phyloP scores from a whole-genome alignment of 1,140 invertebrate genomes.

The Cydia pomonella region DNA sequence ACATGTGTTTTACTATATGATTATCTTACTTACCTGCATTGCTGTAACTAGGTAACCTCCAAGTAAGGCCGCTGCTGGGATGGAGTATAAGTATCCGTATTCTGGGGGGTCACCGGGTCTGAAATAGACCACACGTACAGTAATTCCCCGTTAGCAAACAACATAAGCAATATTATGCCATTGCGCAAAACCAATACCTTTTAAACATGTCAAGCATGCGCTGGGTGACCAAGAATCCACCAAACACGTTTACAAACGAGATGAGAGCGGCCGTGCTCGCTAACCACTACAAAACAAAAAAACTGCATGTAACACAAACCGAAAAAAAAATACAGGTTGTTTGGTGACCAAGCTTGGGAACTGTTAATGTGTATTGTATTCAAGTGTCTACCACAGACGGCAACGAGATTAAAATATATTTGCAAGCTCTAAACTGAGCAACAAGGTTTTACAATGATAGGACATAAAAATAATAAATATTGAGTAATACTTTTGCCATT shows the following conservation, averaged over 20 bases:
- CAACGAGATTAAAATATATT: neutral
- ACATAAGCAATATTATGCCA: constrained; percentile 32
- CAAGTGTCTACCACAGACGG: no score
- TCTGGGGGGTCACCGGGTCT: constrained; percentile 91
- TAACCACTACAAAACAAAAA: constrained; percentile 80
- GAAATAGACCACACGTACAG: constrained; percentile 30
- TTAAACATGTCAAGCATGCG: constrained; percentile 97
- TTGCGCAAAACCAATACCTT: constrained; percentile 79
- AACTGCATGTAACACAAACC: constrained; percentile 33
- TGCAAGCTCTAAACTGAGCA: neutral
- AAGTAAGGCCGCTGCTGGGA: constrained; percentile 88
- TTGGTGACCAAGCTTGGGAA: neutral
- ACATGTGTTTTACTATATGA: neutral
- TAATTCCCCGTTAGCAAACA: neutral
- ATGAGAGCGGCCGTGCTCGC: constrained; percentile 92
- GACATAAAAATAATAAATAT: no score
- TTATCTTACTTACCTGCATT: constrained; percentile 67
- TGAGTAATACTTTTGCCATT: no score
- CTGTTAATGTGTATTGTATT: neutral
- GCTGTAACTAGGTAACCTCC: constrained; percentile 88
- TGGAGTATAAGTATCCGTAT: constrained; percentile 90
- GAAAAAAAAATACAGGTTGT: neutral
- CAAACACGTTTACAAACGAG: constrained; percentile 95
- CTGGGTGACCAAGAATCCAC: constrained; percentile 94
- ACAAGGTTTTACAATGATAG: no score